phyloP scores from a whole-genome alignment of 2,888 invertebrate species.

The Epistrophe grossulariae region DNA sequence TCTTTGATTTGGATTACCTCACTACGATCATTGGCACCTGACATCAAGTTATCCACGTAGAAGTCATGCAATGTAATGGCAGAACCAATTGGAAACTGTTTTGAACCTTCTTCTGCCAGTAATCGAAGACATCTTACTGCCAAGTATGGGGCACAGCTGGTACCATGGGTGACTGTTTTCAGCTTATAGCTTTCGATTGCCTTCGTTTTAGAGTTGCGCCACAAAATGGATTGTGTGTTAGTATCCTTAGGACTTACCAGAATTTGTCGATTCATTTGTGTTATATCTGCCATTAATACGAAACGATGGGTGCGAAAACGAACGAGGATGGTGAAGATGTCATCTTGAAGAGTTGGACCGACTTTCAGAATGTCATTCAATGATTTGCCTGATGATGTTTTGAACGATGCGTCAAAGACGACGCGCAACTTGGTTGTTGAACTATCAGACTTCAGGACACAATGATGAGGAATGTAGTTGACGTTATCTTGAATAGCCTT shows the following conservation, averaged over 20 bases:
- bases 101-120: slow-evolving; percentile 23
- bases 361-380: slow-evolving; percentile 39
- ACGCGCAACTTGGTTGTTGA: slow-evolving; percentile 30
- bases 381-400: slow-evolving; percentile 20
- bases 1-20: background rate
- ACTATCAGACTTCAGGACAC: slow-evolving; percentile 19
- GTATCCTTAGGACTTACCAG: slow-evolving; percentile 13
- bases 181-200: slow-evolving; percentile 35
- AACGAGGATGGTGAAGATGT: slow-evolving; percentile 9
- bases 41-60: slow-evolving; percentile 60
- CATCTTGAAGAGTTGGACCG: slow-evolving; percentile 45
- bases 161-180: slow-evolving; percentile 44
- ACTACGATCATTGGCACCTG: slow-evolving; percentile 46
- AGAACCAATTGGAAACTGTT: slow-evolving; percentile 30
- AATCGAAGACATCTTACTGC: slow-evolving; percentile 24
- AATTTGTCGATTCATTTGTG: slow-evolving; percentile 39
- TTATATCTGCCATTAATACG: slow-evolving; percentile 30
- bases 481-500: slow-evolving; percentile 26
- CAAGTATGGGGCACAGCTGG: slow-evolving; percentile 37
- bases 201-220: slow-evolving; percentile 19
- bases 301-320: slow-evolving; percentile 32
- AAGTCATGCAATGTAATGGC: slow-evolving; percentile 29
- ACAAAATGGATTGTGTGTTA: too few relatives aligned
- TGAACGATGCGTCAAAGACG: slow-evolving; percentile 1
- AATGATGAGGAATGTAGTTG: slow-evolving; percentile 43